phyloP scores from a whole-genome alignment of 2,797 vertebrate species.

The Paratrypauchen microcephalus region DNA sequence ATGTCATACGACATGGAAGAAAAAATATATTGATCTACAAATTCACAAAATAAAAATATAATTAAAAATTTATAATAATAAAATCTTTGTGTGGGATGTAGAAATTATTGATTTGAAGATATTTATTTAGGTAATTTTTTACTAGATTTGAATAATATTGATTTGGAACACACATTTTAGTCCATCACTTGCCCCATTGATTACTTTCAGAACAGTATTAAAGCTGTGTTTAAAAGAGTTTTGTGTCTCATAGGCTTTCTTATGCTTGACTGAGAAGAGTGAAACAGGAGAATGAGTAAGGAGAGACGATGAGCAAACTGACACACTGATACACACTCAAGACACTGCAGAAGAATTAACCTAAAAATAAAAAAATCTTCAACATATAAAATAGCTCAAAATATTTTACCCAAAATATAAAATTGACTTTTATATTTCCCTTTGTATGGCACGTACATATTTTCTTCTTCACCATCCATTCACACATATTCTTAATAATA shows the following conservation, averaged over 20 bases:
- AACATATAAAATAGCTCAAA: no score
- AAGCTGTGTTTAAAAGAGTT: background rate
- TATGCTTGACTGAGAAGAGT: background rate
- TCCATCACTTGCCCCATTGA: background rate
- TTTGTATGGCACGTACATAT: no score
- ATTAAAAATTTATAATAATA: no score
- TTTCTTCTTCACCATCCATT: no score
- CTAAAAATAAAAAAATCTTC: no score
- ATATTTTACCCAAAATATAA: no score
- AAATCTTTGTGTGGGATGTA: background rate
- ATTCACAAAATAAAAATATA: no score
- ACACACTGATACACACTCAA: background rate
- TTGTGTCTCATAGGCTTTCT: background rate
- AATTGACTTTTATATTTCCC: no score
- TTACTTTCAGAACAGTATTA: background rate
- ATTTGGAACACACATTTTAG: no score
- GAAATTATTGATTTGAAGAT: background rate
- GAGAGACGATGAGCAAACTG: background rate
- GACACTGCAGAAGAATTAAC: no score
- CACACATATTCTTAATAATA: no score
- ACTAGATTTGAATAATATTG: no score
- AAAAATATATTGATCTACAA: background rate
- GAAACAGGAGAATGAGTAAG: background rate
- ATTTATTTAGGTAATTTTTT: background rate
- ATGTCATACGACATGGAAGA: background rate